These are phyloP conservation scores for Labeo calbasu DNA, from an alignment of 2,797 vertebrate genomes.

Conservation along the genomic window DNA sequence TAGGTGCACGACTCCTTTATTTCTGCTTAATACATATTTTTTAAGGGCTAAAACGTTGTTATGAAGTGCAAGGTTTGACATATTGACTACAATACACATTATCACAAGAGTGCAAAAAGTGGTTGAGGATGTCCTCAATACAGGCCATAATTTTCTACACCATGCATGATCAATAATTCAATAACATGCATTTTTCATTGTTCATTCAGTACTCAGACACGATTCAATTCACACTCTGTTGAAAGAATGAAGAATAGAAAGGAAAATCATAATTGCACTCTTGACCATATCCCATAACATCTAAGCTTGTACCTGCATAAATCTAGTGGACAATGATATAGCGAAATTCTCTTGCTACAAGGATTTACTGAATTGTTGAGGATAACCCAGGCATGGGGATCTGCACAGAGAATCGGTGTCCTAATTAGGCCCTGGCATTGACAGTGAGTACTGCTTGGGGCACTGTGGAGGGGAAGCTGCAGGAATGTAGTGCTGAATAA, in stretches of 20 bases:
- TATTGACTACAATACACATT: not conserved
- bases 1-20: not conserved
- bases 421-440: constrained; percentile 48
- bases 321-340: not conserved
- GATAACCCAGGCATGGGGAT: constrained; percentile 12
- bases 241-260: not conserved
- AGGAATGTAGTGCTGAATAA: constrained; percentile 41
- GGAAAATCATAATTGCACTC: not conserved
- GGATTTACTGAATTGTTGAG: constrained; percentile 11
- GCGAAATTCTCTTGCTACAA: not conserved
- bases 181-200: constrained; percentile 5
- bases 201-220: constrained; percentile 15
- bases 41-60: not conserved
- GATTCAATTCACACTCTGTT: not conserved
- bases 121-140: constrained; percentile 3
- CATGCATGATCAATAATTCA: constrained; percentile 21
- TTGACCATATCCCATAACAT: not conserved
- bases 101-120: not conserved
- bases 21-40: not conserved
- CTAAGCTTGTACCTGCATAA: not conserved
- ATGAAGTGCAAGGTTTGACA: not conserved
- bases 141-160: not conserved
- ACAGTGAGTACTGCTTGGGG: constrained; percentile 43
- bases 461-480: constrained; percentile 23
- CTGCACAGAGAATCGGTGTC: constrained; percentile 36